Conservation (phyloP, 2,888 invertebrate genomes). For the Tenthredo notha region DNA sequence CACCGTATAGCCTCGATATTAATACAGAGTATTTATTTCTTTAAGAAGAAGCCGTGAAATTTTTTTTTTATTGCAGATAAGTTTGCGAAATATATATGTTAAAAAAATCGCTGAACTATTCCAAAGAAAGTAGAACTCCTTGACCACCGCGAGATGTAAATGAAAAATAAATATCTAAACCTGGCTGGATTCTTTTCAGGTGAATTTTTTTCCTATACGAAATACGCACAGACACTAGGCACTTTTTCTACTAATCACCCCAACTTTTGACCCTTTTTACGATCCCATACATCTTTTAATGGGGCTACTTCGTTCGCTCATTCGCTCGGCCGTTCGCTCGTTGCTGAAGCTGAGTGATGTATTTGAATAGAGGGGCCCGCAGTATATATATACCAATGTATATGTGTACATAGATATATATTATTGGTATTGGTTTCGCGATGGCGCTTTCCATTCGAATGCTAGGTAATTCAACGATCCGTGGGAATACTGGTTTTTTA, state of each 20-base stretch:
- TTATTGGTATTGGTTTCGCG: slow-evolving; percentile 23
- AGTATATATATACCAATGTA: not conserved
- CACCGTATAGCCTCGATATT: not conserved
- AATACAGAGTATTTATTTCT: not conserved
- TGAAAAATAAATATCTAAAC: not conserved
- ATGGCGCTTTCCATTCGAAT: slow-evolving; percentile 3
- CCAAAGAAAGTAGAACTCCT: not conserved
- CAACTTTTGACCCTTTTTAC: slow-evolving; percentile 47
- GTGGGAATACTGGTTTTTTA: slow-evolving; percentile 27
- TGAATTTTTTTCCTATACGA: not conserved
- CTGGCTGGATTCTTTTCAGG: not conserved
- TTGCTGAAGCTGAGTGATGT: slow-evolving; percentile 35
- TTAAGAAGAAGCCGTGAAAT: not conserved
- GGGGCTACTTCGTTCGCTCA: slow-evolving; percentile 41
- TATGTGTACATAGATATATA: not conserved
- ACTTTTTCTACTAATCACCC: slow-evolving; percentile 36
- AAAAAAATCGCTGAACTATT: not conserved
- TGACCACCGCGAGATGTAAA: not conserved
- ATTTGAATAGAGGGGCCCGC: slow-evolving; percentile 33
- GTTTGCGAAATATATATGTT: not conserved
- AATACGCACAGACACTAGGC: not conserved
- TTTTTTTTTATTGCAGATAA: not conserved
- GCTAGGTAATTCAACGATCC: slow-evolving; percentile 19
- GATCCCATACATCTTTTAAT: slow-evolving; percentile 47
- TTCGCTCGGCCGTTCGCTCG: slow-evolving; percentile 35